phyloP scores from a whole-genome alignment of 2,888 invertebrate species.

The Sinohyriopsis cumingii region DNA sequence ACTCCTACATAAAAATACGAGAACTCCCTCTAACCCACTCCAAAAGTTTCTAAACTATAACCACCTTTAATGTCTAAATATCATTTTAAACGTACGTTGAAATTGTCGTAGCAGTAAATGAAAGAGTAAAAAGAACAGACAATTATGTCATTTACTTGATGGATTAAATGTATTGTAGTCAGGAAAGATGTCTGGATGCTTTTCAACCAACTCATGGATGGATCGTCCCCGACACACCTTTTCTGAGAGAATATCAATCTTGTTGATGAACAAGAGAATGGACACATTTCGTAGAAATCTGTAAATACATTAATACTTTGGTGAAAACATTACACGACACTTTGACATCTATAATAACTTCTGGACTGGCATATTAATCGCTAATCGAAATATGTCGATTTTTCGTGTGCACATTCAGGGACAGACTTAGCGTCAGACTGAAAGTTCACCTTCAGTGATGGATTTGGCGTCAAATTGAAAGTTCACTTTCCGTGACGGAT shows the following conservation, averaged over 20 bases:
- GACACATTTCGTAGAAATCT: slow-evolving; percentile 84
- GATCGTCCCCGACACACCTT: slow-evolving; percentile 76
- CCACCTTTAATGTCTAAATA: no score
- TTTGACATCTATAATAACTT: not conserved
- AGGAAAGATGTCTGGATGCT: slow-evolving; percentile 50
- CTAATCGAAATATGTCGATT: no score
- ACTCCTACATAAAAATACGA: no score
- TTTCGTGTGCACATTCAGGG: no score
- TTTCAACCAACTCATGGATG: slow-evolving; percentile 43
- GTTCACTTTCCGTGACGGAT: no score
- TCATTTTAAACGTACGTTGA: no score
- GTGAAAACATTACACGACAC: not conserved
- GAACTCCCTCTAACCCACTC: no score
- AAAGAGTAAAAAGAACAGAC: not conserved
- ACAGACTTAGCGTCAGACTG: no score
- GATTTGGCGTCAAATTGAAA: no score
- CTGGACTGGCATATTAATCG: not conserved
- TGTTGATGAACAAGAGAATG: slow-evolving; percentile 86
- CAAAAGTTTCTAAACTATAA: no score
- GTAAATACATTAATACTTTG: slow-evolving; percentile 33
- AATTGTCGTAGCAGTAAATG: not conserved
- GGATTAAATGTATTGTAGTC: slow-evolving; percentile 49
- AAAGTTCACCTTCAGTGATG: no score
- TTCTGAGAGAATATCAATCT: slow-evolving; percentile 83
- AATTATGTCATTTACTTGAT: slow-evolving; percentile 41